Conservation (phyloP, 35 echinoderm and acorn worm genomes). For the Acanthaster planci region DNA sequence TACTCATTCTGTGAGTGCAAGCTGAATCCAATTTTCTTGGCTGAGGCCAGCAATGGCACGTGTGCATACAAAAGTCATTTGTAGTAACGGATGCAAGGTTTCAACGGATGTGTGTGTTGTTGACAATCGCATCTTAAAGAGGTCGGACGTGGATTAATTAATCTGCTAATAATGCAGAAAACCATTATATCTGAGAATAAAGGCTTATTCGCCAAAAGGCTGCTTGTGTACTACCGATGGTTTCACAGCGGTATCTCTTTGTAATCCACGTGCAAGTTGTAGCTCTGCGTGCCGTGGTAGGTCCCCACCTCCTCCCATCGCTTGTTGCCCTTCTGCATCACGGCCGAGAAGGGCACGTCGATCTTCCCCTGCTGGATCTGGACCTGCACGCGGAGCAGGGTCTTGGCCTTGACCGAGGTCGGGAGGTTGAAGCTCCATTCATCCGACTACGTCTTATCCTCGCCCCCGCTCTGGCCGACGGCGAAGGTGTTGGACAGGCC, state of each 20-base stretch:
- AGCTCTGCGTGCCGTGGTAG: conserved; percentile 20
- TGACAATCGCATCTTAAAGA: too few species aligned
- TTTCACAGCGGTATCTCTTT: conserved; percentile 21
- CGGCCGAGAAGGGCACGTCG: conserved; percentile 17
- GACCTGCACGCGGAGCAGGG: not conserved
- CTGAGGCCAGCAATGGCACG: too few species aligned
- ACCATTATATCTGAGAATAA: too few species aligned
- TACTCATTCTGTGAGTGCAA: too few species aligned
- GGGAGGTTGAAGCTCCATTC: not conserved
- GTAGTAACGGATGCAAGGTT: too few species aligned
- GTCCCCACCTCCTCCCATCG: not conserved
- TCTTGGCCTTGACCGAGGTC: not conserved
- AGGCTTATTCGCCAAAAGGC: too few species aligned
- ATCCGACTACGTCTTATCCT: conserved; percentile 10
- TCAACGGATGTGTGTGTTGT: too few species aligned
- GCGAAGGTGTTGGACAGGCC: not conserved
- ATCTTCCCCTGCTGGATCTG: conserved; percentile 1
- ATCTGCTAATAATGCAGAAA: too few species aligned
- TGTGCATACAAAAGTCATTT: too few species aligned
- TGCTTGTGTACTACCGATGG: too few species aligned
- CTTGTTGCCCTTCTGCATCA: conserved; percentile 19
- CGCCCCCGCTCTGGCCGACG: not conserved
- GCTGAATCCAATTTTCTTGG: too few species aligned
- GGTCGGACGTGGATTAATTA: too few species aligned
- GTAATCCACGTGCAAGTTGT: conserved; percentile 16